Evolutionary conservation across 2,888 invertebrate species (phyloP), one percentile per base, ranked within the genome.

Genomic region (Helobdella robusta): DNA sequence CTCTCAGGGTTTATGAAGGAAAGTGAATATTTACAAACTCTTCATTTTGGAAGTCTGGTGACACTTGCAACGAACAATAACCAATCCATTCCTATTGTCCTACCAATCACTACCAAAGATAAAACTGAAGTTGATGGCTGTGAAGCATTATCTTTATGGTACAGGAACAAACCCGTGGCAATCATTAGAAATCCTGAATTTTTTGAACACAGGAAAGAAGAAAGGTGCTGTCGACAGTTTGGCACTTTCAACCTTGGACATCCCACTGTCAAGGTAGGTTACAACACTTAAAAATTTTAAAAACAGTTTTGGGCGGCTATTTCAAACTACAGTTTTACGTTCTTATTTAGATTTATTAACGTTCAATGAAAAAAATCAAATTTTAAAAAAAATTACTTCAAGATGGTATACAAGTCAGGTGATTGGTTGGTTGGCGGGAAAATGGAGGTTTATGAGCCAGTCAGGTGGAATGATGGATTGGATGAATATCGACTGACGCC

Each of bases 1-100:
- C 82, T 99, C 15, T 86, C 85, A 73, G 98, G 98, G n/a, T 98
- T 99, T 77, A 98, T 98, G 98, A 84, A 90, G 35, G 97, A 98
- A 83, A 84, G 87, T 64, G 90, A 98, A 78, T 97, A 88, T 80
- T 83, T 98, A 35, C 89, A 91, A 83, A 84, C 87, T 20, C 84
- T 94, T 59, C 95, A 98, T 80, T 92, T 94, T 74, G 91, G 91
- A 77, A 89, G 89, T 74, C 81, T 97, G 2, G 83, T 89, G 0
- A 83, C 83, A 72, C 80, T 80, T 84, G 44, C 25, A 32, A 50
- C 56, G 40, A 54, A 87, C 11, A 83, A 89, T 52, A 98, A 92
- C 80, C 97, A 97, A 80, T 93, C 94, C 6, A 84, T 99, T 64
- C 93, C 97, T 0, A 89, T 99, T 68, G 95, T 97, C 4, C 82